Conservation (phyloP, 2,113 vertebrate genomes). For the Hypomesus transpacificus region DNA sequence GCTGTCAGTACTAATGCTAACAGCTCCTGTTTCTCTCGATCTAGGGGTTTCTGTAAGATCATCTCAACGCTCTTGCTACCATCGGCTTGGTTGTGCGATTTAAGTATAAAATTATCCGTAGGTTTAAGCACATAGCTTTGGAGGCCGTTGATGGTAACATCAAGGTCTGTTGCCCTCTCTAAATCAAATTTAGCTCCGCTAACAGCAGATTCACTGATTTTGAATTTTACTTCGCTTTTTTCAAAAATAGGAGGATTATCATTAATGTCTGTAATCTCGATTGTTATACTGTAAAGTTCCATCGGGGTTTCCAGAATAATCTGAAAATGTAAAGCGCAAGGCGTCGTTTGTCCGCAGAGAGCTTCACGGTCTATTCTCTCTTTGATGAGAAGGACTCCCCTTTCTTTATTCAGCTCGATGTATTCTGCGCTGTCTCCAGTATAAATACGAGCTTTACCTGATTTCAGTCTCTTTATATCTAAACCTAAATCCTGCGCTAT, state of each 20-base stretch:
- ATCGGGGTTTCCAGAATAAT: conserved; percentile 72
- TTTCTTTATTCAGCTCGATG: conserved; percentile 62
- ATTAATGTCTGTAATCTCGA: conserved; percentile 72
- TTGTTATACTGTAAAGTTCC: conserved; percentile 63
- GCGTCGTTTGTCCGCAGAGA: conserved; percentile 66
- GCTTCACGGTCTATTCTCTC: conserved; percentile 76
- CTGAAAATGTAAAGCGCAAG: conserved; percentile 71
- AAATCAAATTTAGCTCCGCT: conserved; percentile 61
- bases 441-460: conserved; percentile 65
- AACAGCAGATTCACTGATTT: conserved; percentile 50
- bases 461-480: conserved; percentile 56
- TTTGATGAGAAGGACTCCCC: conserved; percentile 62
- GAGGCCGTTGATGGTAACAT: conserved; percentile 71
- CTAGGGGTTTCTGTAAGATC: conserved; percentile 48
- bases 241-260: conserved; percentile 58
- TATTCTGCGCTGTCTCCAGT: conserved; percentile 62
- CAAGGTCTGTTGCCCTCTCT: conserved; percentile 72
- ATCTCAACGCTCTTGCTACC: conserved; percentile 57
- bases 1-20: conserved; percentile 53
- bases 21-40: conserved; percentile 47
- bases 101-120: conserved; percentile 56
- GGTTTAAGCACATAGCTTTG: conserved; percentile 67
- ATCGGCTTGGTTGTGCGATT: conserved; percentile 42
- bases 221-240: conserved; percentile 43
- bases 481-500: conserved; percentile 70